Conservation (phyloP, 1,140 invertebrate species). For the Atta texana region DNA sequence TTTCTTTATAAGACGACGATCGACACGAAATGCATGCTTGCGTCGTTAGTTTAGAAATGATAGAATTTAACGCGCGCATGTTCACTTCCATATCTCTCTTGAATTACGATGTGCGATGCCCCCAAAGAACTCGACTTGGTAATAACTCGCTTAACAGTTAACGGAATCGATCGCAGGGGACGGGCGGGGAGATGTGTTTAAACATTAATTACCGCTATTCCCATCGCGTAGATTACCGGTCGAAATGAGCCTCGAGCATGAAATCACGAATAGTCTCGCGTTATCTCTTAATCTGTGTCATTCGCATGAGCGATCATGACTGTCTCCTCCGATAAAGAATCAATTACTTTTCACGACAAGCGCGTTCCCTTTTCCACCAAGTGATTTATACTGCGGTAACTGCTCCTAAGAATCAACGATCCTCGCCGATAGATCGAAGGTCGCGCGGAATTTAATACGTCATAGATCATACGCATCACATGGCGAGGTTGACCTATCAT, state of each 20-base stretch:
- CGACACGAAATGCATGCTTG: neutral
- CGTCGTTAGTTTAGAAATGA: neutral
- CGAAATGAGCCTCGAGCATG: constrained; percentile 27
- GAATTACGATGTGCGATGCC: neutral
- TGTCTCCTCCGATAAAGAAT: constrained; percentile 62
- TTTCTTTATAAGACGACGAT: neutral
- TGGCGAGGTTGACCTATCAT: constrained; percentile 66
- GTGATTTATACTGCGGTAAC: constrained; percentile 50
- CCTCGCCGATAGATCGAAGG: constrained; percentile 74
- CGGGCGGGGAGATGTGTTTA: neutral
- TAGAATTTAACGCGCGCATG: constrained; percentile 19
- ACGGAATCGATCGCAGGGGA: constrained; percentile 25
- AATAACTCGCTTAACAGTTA: constrained; percentile 18
- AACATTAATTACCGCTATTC: constrained; percentile 40
- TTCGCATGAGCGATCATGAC: constrained; percentile 35
- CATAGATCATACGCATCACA: constrained; percentile 42
- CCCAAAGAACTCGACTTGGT: neutral
- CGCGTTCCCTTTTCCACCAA: constrained; percentile 59
- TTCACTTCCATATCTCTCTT: constrained; percentile 4
- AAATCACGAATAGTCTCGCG: constrained; percentile 24
- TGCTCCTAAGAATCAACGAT: constrained; percentile 47
- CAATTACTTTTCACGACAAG: constrained; percentile 65
- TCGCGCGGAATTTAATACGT: constrained; percentile 62
- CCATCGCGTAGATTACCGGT: constrained; percentile 17
- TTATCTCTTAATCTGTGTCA: constrained; percentile 58